Conservation (phyloP, 2,888 invertebrate species). For the Cantharis flavilabris region DNA sequence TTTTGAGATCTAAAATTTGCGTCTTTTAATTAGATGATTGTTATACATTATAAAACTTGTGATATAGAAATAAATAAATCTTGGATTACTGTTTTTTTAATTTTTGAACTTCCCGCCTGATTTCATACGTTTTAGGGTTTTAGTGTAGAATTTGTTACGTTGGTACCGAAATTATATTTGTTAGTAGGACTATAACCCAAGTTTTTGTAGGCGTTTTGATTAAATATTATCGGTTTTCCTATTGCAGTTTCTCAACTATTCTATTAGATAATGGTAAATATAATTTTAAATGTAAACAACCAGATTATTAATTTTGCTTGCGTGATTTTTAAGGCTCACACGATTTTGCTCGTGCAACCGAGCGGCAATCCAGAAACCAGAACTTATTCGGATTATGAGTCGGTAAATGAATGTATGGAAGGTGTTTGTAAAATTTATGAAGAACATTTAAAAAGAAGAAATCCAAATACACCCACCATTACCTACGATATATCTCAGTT, state of each 20-base stretch:
- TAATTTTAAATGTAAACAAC: neutral
- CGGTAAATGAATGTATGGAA: conserved; percentile 97
- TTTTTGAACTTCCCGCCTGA: neutral
- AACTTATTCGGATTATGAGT: conserved; percentile 98
- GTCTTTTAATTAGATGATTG: conserved; percentile 66
- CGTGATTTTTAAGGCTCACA: conserved; percentile 72
- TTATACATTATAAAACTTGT: neutral
- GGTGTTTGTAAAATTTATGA: conserved; percentile 99
- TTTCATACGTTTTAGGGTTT: neutral
- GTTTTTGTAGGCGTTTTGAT: neutral
- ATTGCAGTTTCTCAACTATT: neutral
- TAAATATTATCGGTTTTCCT: neutral
- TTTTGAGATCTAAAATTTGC: conserved; percentile 68
- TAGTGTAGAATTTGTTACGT: neutral
- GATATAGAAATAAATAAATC: neutral
- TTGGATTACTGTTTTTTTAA: neutral
- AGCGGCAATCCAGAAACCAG: conserved; percentile 92
- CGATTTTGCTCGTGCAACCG: conserved; percentile 94
- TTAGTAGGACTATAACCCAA: neutral
- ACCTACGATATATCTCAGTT: conserved; percentile 98
- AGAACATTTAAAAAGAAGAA: conserved; percentile 93
- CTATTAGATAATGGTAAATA: neutral
- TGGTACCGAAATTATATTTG: neutral
- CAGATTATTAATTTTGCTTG: neutral
- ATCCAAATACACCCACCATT: conserved; percentile 94